A percentile compares a stretch with the other conserved stretches of the same genome.
phyloP scores from a whole-genome alignment of 2,797 vertebrate genomes.

The Kryptolebias ocellatus region DNA sequence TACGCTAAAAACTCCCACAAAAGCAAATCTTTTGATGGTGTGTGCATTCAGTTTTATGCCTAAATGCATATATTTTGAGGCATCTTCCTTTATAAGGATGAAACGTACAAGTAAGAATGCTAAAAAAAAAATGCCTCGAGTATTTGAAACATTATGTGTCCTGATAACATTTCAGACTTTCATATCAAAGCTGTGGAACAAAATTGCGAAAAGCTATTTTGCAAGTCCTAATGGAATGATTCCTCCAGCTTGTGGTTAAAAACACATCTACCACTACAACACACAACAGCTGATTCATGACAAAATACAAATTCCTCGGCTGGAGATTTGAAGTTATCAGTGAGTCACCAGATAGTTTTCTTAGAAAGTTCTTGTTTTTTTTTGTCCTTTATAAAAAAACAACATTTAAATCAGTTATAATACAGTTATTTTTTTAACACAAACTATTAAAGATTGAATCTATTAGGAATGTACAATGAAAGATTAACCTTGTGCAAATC shows the following conservation, averaged over 20 bases:
- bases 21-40: constrained; percentile 16
- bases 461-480: too few relatives aligned
- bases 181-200: not conserved
- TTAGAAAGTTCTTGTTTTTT: too few relatives aligned
- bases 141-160: not conserved
- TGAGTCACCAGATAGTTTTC: too few relatives aligned
- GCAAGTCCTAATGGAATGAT: not conserved
- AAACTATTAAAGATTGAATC: too few relatives aligned
- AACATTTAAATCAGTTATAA: too few relatives aligned
- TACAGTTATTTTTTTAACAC: too few relatives aligned
- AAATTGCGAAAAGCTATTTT: constrained; percentile 6
- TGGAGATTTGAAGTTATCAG: too few relatives aligned
- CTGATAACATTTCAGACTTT: not conserved
- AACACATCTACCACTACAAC: not conserved
- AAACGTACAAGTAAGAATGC: constrained; percentile 6
- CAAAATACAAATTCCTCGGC: too few relatives aligned
- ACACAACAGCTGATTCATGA: not conserved
- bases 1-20: constrained; percentile 18
- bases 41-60: constrained; percentile 4
- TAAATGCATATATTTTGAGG: constrained; percentile 1
- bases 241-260: not conserved
- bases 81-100: constrained; percentile 3
- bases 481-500: too few relatives aligned
- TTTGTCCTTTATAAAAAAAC: too few relatives aligned
- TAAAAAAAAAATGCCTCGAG: not conserved